phyloP scores from a whole-genome alignment of 2,888 invertebrate genomes.

The Chironomus tentans region DNA sequence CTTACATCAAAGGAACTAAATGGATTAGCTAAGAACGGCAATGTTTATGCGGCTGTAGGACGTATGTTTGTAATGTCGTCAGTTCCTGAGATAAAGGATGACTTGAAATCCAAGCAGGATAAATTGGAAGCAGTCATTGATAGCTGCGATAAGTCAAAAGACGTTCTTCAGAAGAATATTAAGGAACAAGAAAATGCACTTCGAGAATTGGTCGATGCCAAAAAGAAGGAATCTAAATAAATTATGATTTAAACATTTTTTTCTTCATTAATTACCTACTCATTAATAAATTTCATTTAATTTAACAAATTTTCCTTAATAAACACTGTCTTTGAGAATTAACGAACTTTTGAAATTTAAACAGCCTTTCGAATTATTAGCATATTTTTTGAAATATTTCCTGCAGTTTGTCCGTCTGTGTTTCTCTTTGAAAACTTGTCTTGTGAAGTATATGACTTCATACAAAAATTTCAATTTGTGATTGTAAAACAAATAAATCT shows the following conservation, averaged over 20 bases:
- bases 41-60: conserved; percentile 39
- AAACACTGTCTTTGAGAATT: too few relatives aligned
- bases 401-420: too few relatives aligned
- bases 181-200: conserved; percentile 76
- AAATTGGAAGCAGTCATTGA: conserved; percentile 59
- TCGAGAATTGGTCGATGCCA: conserved; percentile 65
- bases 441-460: too few relatives aligned
- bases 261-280: too few relatives aligned
- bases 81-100: conserved; percentile 50
- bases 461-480: too few relatives aligned
- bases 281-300: too few relatives aligned
- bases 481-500: too few relatives aligned
- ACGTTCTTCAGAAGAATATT: conserved; percentile 61
- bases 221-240: conserved; percentile 42
- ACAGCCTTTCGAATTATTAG: too few relatives aligned
- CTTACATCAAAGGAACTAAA: conserved; percentile 52
- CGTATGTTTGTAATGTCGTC: conserved; percentile 69
- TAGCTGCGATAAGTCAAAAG: conserved; percentile 59
- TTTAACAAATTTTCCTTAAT: too few relatives aligned
- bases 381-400: too few relatives aligned
- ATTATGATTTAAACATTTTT: neutral
- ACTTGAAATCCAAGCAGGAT: conserved; percentile 50
- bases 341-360: too few relatives aligned
- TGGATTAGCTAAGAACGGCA: conserved; percentile 38
- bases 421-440: too few relatives aligned